phyloP scores from a whole-genome alignment of 2,888 invertebrate species.

The Trichacis sp. region DNA sequence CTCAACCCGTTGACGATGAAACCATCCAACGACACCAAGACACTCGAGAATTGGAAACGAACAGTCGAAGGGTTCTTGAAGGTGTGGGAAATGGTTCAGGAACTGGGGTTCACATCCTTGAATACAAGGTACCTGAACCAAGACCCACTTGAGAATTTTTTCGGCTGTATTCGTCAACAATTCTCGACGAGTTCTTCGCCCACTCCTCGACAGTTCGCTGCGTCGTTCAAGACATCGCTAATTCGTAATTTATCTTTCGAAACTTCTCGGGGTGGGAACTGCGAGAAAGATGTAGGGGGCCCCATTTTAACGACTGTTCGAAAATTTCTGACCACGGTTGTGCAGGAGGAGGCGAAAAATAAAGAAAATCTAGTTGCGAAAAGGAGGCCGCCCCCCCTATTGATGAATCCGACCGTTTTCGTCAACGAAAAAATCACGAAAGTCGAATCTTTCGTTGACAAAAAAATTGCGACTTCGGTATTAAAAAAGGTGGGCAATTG shows the following conservation, averaged over 20 bases:
- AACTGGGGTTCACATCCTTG: background rate
- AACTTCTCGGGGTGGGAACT: too few relatives aligned
- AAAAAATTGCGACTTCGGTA: too few relatives aligned
- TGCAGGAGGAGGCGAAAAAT: too few relatives aligned
- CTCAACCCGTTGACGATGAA: background rate
- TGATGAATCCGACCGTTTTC: too few relatives aligned
- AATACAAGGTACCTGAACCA: slow-evolving; percentile 9
- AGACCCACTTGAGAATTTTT: slow-evolving; percentile 12
- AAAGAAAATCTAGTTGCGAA: too few relatives aligned
- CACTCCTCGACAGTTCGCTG: background rate
- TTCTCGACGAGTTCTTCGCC: background rate
- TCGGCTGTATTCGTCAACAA: background rate
- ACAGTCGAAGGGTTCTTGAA: slow-evolving; percentile 6
- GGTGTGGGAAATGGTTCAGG: background rate
- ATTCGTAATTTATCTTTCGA: background rate
- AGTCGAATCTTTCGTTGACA: too few relatives aligned
- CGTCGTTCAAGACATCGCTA: background rate
- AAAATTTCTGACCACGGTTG: too few relatives aligned
- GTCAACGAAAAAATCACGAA: too few relatives aligned
- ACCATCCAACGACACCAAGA: background rate
- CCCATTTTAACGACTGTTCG: too few relatives aligned
- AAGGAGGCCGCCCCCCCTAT: too few relatives aligned
- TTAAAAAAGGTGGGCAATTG: too few relatives aligned
- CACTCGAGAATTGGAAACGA: slow-evolving; percentile 3
- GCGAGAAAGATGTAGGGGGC: too few relatives aligned